These are phyloP conservation scores for Gasteruption jaculator DNA, from an alignment of 2,888 invertebrate genomes.

Conservation along the genomic window DNA sequence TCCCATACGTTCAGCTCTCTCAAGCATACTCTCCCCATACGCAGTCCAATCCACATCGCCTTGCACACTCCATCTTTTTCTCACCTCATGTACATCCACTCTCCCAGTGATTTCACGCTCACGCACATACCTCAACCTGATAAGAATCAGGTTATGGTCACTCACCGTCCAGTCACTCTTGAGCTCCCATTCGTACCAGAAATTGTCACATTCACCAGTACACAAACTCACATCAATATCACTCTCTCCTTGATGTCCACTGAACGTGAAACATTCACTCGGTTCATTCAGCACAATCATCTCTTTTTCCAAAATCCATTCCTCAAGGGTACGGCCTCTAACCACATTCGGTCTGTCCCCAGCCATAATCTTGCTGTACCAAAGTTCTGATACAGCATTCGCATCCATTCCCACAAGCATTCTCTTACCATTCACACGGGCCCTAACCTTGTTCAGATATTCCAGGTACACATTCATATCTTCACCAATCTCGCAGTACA, in stretches of 20 bases:
- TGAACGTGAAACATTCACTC: conserved; percentile 14
- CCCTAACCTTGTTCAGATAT: no score
- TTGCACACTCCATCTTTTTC: no score
- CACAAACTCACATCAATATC: conserved; percentile 18
- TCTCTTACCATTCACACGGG: neutral
- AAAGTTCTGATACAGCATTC: conserved; percentile 21
- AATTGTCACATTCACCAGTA: neutral
- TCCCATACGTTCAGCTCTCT: no score
- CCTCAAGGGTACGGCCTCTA: conserved; percentile 6
- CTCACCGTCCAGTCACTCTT: neutral
- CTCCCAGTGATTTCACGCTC: neutral
- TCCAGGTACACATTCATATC: no score
- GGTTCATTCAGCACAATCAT: conserved; percentile 17
- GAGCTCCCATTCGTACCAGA: neutral
- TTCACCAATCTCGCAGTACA: no score
- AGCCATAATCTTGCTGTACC: conserved; percentile 14
- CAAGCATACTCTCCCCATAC: no score
- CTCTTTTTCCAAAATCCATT: neutral
- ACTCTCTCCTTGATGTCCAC: conserved; percentile 12
- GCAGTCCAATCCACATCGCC: no score
- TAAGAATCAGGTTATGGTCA: neutral
- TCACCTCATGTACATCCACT: no score
- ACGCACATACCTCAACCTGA: neutral
- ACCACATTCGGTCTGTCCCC: neutral
- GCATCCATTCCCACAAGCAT: conserved; percentile 23